phyloP scores from a whole-genome alignment of 2,888 invertebrate genomes.

The Andrena minutula region DNA sequence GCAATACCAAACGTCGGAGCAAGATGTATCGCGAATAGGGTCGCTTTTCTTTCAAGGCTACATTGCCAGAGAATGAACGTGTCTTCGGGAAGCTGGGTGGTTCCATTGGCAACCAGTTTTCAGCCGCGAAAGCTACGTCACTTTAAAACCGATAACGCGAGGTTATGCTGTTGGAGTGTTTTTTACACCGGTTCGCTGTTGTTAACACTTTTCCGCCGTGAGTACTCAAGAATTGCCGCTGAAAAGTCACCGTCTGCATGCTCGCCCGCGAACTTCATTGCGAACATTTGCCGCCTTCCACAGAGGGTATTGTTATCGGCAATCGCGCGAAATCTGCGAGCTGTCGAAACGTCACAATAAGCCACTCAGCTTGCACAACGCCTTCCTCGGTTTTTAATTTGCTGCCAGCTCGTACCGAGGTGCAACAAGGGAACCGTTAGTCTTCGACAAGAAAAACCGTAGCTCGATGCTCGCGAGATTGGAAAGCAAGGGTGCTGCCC shows the following conservation, averaged over 20 bases:
- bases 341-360: conserved; percentile 3
- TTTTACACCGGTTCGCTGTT: neutral
- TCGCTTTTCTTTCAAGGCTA: conserved; percentile 21
- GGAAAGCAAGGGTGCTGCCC: conserved; percentile 5
- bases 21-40: conserved; percentile 33
- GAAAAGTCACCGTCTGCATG: neutral
- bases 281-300: neutral
- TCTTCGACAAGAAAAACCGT: conserved; percentile 20
- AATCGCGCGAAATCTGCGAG: conserved; percentile 11
- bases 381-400: conserved; percentile 18
- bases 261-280: neutral
- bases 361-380: neutral
- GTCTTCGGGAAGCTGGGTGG: neutral
- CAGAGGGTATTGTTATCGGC: neutral
- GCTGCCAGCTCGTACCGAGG: neutral
- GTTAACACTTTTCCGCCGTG: neutral
- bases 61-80: neutral
- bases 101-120: neutral
- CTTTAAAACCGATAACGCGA: neutral
- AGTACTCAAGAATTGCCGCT: neutral
- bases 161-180: neutral
- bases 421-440: neutral
- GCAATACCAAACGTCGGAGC: conserved; percentile 27
- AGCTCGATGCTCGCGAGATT: neutral
- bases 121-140: neutral